Evolutionary conservation across 1,140 invertebrate species (phyloP).

Genomic region (Thaumatotibia leucotreta): DNA sequence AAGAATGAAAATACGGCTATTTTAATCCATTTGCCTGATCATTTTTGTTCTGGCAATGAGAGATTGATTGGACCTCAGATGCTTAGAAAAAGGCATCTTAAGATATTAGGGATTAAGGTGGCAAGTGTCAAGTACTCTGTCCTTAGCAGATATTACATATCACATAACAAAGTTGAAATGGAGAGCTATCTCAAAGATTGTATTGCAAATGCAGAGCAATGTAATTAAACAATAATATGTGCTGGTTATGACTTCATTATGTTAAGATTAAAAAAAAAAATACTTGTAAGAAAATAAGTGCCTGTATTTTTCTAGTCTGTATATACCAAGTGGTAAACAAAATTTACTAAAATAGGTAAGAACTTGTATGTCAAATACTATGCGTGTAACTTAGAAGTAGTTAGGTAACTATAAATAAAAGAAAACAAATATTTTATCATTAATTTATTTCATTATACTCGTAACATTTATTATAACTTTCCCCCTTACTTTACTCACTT

Average conservation of each 20-base stretch:
- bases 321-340: background rate
- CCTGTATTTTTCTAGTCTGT: constrained; percentile 34
- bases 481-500: constrained; percentile 64
- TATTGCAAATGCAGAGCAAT: constrained; percentile 34
- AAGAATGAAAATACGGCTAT: constrained; percentile 75
- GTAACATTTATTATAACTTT: constrained; percentile 58
- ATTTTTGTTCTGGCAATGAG: constrained; percentile 78
- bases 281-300: constrained; percentile 1
- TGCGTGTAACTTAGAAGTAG: background rate
- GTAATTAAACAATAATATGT: constrained; percentile 15
- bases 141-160: constrained; percentile 69
- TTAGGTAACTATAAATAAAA: constrained; percentile 21
- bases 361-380: no score
- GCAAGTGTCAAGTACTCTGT: constrained; percentile 78
- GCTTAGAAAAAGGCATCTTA: constrained; percentile 80
- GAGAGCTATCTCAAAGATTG: constrained; percentile 41
- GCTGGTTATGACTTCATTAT: background rate
- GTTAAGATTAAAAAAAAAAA: background rate
- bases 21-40: constrained; percentile 81
- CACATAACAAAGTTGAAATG: constrained; percentile 42
- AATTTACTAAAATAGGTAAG: no score
- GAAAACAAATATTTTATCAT: constrained; percentile 29
- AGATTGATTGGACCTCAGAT: constrained; percentile 80
- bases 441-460: constrained; percentile 72
- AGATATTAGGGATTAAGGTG: constrained; percentile 80